These are phyloP conservation scores for Brachionus manjavacas DNA, from an alignment of 1,140 invertebrate species.

Conservation along the genomic window DNA sequence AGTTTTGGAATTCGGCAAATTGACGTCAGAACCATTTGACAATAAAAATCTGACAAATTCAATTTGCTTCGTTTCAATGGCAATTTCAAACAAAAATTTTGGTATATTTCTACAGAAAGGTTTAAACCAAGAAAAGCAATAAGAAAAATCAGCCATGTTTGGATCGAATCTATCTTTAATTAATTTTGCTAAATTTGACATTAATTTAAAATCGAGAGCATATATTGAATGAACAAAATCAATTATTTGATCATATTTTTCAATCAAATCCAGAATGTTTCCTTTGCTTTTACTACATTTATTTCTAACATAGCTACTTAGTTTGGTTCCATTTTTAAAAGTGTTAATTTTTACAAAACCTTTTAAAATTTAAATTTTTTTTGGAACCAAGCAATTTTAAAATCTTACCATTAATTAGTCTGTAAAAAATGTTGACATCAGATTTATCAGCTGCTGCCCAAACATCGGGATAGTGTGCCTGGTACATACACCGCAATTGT, in stretches of 20 bases:
- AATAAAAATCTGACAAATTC: neutral
- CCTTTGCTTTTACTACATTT: neutral
- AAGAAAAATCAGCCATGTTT: conserved; percentile 13
- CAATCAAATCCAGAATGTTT: neutral
- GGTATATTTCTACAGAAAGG: neutral
- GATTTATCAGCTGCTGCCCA: neutral
- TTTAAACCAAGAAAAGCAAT: conserved; percentile 34
- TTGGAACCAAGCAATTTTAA: neutral
- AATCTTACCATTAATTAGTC: conserved; percentile 5
- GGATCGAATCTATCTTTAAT: neutral
- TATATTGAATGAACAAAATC: conserved; percentile 29
- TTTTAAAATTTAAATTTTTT: neutral
- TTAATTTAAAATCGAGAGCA: neutral
- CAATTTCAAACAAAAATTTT: conserved; percentile 27
- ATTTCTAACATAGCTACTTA: neutral
- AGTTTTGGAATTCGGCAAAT: conserved; percentile 23
- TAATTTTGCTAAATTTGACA: neutral
- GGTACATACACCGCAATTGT: conserved; percentile 7
- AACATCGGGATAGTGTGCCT: neutral
- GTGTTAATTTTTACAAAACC: neutral
- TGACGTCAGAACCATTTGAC: neutral
- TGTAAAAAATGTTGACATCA: neutral
- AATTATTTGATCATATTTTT: neutral
- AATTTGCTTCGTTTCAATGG: conserved; percentile 8
- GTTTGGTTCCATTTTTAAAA: neutral